Evolutionary conservation across 2,888 invertebrate species (phyloP), one percentile per base, ranked within the genome.

Genomic region (Congeria kusceri): DNA sequence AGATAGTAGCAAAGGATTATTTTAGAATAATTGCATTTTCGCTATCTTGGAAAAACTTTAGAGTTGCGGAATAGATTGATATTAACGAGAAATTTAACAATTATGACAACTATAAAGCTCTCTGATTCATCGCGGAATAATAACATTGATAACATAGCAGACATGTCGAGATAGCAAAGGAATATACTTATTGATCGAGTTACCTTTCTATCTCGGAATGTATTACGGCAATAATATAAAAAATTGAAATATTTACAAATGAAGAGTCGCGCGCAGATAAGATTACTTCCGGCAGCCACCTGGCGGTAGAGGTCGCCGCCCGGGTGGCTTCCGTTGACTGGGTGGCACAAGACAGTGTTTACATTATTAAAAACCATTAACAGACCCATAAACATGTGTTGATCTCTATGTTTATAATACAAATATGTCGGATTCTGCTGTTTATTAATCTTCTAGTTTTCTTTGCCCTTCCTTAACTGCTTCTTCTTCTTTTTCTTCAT

Each of bases 221-320:
- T 66, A 67, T 73, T 67, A 47, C 39, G 1, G 39, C 9, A 39
- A 39, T 39, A 39, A 39, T 25, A 27, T 28, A 1, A 62, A 23
- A 67, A 56, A 57, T 57, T 64, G 63, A 63, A 63, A 56, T 71
- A 71, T 71, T 71, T 71, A 71, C 71, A 71, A 71, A 23, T 53
- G 18, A 53, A 20, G 20, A 25, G 23, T 53, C 25, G 53, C 9
- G 53, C 23, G 20, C 23, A 53, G 53, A 53, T 53, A 53, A 53
- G 53, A 53, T 20, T 9, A 23, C 25, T 53, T 53, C 25, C 53
- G 23, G 20, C 23, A 15, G 53, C 9, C 23, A 20, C 20, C 53
- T 25, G 20, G 13, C 53, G 23, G 4, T 53, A 9, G 25, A 9
- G 23, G 13, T 9, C n/a, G n/a, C 53, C 13, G n/a, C 53, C 25